These are phyloP conservation scores for Anoplolepis gracilipes DNA, from an alignment of 1,140 invertebrate species.

Conservation along the genomic window DNA sequence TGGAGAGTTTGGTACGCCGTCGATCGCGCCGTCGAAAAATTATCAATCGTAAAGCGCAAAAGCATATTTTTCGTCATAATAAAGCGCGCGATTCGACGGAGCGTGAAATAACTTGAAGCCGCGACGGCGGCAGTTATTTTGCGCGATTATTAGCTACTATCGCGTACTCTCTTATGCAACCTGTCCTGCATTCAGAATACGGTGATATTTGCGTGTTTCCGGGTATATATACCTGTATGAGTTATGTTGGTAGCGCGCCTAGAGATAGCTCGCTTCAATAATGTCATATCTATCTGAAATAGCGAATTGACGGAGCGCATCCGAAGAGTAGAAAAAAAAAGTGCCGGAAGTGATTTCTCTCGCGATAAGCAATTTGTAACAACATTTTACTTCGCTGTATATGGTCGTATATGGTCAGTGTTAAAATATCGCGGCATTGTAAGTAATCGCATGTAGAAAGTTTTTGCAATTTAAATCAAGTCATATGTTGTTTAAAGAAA, in stretches of 20 bases:
- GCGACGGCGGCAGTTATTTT: conserved; percentile 27
- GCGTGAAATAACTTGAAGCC: conserved; percentile 52
- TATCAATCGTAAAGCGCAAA: background rate
- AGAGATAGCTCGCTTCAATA: conserved; percentile 24
- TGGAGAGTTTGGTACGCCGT: too few species aligned
- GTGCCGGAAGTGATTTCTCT: background rate
- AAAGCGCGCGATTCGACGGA: conserved; percentile 41
- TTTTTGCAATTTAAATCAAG: too few species aligned
- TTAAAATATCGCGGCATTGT: background rate
- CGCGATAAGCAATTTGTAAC: background rate
- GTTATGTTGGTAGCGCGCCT: conserved; percentile 23
- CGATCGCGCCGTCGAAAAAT: conserved; percentile 34
- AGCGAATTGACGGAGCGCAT: background rate
- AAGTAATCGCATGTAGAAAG: background rate
- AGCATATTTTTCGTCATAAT: conserved; percentile 29
- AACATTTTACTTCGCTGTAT: too few species aligned
- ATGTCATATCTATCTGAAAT: background rate
- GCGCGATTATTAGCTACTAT: conserved; percentile 58
- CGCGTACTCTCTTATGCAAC: conserved; percentile 59
- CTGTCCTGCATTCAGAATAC: conserved; percentile 59
- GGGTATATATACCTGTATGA: conserved; percentile 47
- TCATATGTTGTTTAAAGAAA: too few species aligned
- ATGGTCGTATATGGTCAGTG: too few species aligned
- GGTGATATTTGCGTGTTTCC: conserved; percentile 67
- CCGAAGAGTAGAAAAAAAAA: background rate